Base-by-base conservation (phyloP, 2,113 vertebrate species). In the Xiphophorus hellerii region DNA sequence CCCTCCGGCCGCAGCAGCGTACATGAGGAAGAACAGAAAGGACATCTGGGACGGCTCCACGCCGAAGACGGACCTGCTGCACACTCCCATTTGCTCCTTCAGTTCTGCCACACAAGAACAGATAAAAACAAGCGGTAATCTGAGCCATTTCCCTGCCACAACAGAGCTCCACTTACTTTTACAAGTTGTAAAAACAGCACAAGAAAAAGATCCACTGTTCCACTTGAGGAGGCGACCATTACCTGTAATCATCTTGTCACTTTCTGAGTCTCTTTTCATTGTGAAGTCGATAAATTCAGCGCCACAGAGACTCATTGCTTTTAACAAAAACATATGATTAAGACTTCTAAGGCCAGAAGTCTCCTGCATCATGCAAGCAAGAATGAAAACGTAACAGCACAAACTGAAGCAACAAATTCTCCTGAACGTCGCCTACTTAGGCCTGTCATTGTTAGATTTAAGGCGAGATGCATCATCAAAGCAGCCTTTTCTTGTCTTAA, bases 11-110 rank as follows among this genome's bases (percentile, higher is more conserved):
- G 93, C 89, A 13, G 90, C 71, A 22, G 90, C 85, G 62, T 92
- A 94, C 89, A 91, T 85, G 30, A 95, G 90, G 80, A 94, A 93
- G 77, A 89, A 95, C 0, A 95, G 83, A 69, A 94, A 92, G 73
- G 93, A 94, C 87, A 94, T 86, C 89, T 94, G 93, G 65, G 87
- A 88, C 25, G 93, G 81, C 79, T 95, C 93, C 73, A 91, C 65
- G 65, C 94, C 94, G 75, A 94, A 93, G 1, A 93, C 77, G 0
- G 86, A 69, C 60, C 91, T 90, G 81, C 78, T 80, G 11, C 81
- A 74, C 61, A 93, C 17, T 37, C 80, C 86, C 39, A 94, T 2
- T 66, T 90, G 81, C 74, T 94, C 91, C 69, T 82, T 91, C 17
- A 94, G 62, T 33, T 86, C 93, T 95, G 83, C 13, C 30, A 65